Percentiles rank a stretch among this genome's conserved stretches.
Conservation (phyloP, 1,140 invertebrate genomes). For the Drosophila nasuta region DNA sequence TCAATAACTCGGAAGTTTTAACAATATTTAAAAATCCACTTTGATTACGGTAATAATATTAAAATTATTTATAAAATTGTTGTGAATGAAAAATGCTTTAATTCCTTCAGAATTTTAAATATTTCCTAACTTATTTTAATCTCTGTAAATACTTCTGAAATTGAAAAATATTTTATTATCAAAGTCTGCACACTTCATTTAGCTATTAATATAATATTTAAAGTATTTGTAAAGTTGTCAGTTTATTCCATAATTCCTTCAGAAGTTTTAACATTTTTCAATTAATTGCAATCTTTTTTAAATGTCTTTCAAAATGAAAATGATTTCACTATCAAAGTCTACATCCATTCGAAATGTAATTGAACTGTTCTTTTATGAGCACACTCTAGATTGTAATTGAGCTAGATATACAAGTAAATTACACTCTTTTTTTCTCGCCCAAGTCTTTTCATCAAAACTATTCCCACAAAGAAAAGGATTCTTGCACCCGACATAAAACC, state of each 20-base stretch:
- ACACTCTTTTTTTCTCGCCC: not conserved
- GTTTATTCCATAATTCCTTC: no score
- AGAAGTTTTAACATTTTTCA: no score
- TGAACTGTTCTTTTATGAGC: slow-evolving; percentile 1
- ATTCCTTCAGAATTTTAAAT: no score
- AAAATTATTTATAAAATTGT: not conserved
- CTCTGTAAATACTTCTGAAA: no score
- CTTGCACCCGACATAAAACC: slow-evolving; percentile 21
- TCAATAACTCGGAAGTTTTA: no score
- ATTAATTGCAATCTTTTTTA: no score
- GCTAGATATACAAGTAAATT: slow-evolving; percentile 16
- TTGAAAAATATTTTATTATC: no score
- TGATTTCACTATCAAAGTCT: no score
- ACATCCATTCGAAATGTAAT: not conserved
- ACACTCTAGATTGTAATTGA: slow-evolving; percentile 22
- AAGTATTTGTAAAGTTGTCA: not conserved
- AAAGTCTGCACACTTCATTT: slow-evolving; percentile 7
- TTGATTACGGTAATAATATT: not conserved
- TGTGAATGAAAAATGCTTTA: no score
- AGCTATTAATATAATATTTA: slow-evolving; percentile 10
- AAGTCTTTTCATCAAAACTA: not conserved
- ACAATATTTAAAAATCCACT: no score
- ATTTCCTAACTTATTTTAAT: no score
- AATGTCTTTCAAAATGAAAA: no score
- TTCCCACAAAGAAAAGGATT: slow-evolving; percentile 30